A percentile compares a stretch with the other conserved stretches of the same genome.
Conservation (phyloP, 2,797 vertebrate species). For the Urosaurus nigricauda region DNA sequence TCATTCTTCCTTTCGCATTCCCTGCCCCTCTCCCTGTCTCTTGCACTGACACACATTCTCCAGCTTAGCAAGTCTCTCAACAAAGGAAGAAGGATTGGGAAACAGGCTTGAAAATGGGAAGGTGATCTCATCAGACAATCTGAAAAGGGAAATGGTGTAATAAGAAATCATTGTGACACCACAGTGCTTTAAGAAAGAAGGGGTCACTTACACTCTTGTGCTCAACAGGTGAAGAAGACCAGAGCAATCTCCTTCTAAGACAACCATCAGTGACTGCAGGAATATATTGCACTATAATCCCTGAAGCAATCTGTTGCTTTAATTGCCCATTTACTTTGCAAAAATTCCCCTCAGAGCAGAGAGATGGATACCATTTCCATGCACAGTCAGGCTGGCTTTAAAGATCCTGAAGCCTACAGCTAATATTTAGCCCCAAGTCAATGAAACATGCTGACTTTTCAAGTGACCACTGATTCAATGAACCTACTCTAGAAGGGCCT, state of each 20-base stretch:
- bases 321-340: background rate
- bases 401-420: background rate
- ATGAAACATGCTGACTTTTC: too few relatives aligned
- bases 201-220: background rate
- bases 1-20: background rate
- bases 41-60: background rate
- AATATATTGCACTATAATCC: background rate
- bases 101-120: background rate
- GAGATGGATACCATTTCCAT: background rate
- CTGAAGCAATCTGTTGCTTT: too few relatives aligned
- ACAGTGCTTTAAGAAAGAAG: background rate
- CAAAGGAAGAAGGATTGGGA: background rate
- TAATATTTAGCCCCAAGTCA: too few relatives aligned
- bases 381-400: background rate
- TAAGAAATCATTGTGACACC: background rate
- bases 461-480: too few relatives aligned
- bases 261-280: background rate
- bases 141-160: background rate
- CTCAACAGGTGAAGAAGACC: background rate
- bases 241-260: background rate
- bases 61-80: background rate
- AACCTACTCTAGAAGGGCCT: too few relatives aligned
- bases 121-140: constrained; percentile 1
- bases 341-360: background rate
- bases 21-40: background rate